A percentile compares a stretch with the other conserved stretches of the same genome.
Conservation (phyloP, 2,888 invertebrate genomes). For the Zygogramma bicolorata region DNA sequence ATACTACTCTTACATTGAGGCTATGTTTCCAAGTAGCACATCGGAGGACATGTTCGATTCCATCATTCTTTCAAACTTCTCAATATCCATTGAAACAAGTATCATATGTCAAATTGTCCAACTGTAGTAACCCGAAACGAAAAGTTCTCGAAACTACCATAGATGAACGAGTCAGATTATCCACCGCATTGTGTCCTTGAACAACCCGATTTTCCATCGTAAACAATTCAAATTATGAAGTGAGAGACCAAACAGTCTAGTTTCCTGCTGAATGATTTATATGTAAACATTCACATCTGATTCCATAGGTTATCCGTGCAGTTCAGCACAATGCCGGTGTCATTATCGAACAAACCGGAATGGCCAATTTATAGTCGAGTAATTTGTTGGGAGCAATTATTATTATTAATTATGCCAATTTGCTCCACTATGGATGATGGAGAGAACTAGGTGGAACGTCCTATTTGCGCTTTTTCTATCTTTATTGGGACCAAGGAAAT, state of each 20-base stretch:
- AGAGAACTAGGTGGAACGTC: slow-evolving; percentile 17
- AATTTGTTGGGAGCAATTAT: slow-evolving; percentile 39
- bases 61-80: too few species aligned
- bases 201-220: slow-evolving; percentile 4
- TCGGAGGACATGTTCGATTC: too few species aligned
- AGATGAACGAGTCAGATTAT: background rate
- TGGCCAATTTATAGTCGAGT: slow-evolving; percentile 36
- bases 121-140: background rate
- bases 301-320: slow-evolving; percentile 33
- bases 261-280: slow-evolving; percentile 36
- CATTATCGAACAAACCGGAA: slow-evolving; percentile 36
- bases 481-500: too few species aligned
- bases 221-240: background rate
- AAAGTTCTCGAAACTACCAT: background rate
- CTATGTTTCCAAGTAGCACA: too few species aligned
- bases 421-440: background rate
- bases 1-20: too few species aligned
- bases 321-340: slow-evolving; percentile 27
- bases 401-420: slow-evolving; percentile 28
- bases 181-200: background rate
- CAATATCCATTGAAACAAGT: too few species aligned
- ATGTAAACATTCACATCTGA: slow-evolving; percentile 38
- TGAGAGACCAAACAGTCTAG: slow-evolving; percentile 26
- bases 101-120: background rate
- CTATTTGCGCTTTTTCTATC: background rate